Percentiles rank a stretch among this genome's conserved stretches.
Conservation (phyloP, 1,140 invertebrate species). For the Melipona quadrifasciata region DNA sequence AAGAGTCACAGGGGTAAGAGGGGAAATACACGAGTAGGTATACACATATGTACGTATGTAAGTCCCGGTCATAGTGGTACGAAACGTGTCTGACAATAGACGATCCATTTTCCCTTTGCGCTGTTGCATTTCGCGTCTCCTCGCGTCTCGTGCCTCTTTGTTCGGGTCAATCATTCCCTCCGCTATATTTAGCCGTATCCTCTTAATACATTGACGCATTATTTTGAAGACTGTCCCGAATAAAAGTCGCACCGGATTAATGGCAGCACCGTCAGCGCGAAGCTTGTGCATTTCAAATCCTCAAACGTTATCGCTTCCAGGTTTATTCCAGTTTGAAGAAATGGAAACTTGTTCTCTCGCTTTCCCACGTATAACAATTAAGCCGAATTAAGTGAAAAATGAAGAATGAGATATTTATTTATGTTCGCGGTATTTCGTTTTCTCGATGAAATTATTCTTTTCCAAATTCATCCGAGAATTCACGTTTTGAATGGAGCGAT, state of each 20-base stretch:
- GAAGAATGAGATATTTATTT: no score
- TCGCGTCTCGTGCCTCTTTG: neutral
- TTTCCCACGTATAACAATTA: neutral
- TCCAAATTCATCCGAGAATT: no score
- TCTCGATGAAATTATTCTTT: no score
- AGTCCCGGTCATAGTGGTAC: neutral
- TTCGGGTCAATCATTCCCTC: constrained; percentile 26
- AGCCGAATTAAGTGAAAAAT: no score
- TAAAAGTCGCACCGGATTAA: constrained; percentile 11
- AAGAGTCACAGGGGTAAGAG: neutral
- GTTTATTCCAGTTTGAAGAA: neutral
- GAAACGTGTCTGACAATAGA: constrained; percentile 22
- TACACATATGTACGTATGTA: neutral
- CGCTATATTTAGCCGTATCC: constrained; percentile 15
- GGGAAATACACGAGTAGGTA: no score
- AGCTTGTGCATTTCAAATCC: neutral
- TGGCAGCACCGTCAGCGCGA: neutral
- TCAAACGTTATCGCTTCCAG: neutral
- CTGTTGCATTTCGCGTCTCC: neutral
- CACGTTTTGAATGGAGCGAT: no score
- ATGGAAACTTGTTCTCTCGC: neutral
- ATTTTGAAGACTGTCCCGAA: constrained; percentile 18
- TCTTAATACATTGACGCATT: constrained; percentile 20
- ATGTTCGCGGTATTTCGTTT: no score
- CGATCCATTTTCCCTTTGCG: constrained; percentile 5